phyloP scores from a whole-genome alignment of 2,888 invertebrate species.

The Athalia cordata region DNA sequence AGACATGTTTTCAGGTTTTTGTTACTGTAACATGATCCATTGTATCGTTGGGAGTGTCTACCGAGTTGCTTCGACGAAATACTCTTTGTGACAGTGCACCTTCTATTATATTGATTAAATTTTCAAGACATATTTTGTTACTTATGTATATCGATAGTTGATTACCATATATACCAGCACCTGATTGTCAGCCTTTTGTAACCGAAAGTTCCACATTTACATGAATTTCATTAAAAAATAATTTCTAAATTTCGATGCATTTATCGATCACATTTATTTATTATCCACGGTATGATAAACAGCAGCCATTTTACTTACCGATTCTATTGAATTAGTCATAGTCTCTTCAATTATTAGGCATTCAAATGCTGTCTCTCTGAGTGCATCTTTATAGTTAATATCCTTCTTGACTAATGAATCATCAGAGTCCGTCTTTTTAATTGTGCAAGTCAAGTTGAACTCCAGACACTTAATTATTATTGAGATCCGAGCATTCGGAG shows the following conservation, averaged over 20 bases:
- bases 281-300: background rate
- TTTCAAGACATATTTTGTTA: conserved; percentile 25
- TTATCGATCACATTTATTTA: background rate
- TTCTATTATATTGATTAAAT: conserved; percentile 26
- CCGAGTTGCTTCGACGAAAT: background rate
- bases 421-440: conserved; percentile 14
- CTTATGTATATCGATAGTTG: conserved; percentile 1
- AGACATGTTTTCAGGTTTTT: conserved; percentile 38
- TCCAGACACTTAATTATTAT: conserved; percentile 10
- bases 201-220: background rate
- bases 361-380: conserved; percentile 32
- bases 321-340: conserved; percentile 26
- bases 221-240: background rate
- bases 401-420: conserved; percentile 32
- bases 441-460: conserved; percentile 1
- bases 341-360: conserved; percentile 28
- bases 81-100: conserved; percentile 10
- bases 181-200: background rate
- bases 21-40: conserved; percentile 36
- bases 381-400: conserved; percentile 12
- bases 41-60: background rate
- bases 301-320: background rate
- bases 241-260: background rate
- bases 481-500: background rate
- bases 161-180: background rate